Conservation (phyloP, 2,888 invertebrate species). For the Synergus itoensis region DNA sequence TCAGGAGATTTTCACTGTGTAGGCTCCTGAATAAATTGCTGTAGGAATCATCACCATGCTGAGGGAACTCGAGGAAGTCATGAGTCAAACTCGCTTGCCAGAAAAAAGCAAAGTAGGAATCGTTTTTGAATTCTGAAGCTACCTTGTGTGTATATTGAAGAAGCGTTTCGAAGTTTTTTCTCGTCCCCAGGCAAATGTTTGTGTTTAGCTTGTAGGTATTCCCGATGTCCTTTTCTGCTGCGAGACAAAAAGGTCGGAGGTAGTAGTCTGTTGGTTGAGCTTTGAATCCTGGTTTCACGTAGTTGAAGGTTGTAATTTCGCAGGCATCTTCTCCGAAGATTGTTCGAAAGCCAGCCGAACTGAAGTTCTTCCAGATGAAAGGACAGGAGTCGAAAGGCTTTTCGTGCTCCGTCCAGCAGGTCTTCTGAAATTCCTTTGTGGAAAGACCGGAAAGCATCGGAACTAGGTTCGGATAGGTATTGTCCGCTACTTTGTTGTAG, state of each 20-base stretch:
- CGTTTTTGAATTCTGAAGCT: conserved; percentile 80
- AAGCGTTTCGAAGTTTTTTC: conserved; percentile 85
- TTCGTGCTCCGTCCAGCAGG: conserved; percentile 83
- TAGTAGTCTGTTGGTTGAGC: conserved; percentile 93
- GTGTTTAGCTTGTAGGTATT: conserved; percentile 83
- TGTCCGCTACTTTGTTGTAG: conserved; percentile 96
- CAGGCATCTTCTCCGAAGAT: conserved; percentile 91
- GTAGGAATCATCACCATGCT: conserved; percentile 85
- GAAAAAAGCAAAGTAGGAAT: conserved; percentile 88
- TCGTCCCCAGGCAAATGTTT: conserved; percentile 85
- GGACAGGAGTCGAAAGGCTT: conserved; percentile 88
- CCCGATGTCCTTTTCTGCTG: conserved; percentile 84
- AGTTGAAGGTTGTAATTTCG: conserved; percentile 89
- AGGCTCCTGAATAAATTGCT: conserved; percentile 80
- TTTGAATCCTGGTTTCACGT: conserved; percentile 86
- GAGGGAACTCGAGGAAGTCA: conserved; percentile 89
- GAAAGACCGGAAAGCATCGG: conserved; percentile 88
- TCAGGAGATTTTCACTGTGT: conserved; percentile 80
- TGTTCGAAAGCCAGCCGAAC: conserved; percentile 86
- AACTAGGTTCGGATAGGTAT: conserved; percentile 94
- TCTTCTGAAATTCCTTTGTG: conserved; percentile 82
- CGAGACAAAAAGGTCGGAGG: conserved; percentile 86
- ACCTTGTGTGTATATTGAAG: conserved; percentile 86
- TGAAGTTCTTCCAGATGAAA: conserved; percentile 91
- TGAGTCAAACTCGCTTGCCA: conserved; percentile 93